Conservation (phyloP, 2,113 vertebrate genomes). For the Notarius lentiginosus region DNA sequence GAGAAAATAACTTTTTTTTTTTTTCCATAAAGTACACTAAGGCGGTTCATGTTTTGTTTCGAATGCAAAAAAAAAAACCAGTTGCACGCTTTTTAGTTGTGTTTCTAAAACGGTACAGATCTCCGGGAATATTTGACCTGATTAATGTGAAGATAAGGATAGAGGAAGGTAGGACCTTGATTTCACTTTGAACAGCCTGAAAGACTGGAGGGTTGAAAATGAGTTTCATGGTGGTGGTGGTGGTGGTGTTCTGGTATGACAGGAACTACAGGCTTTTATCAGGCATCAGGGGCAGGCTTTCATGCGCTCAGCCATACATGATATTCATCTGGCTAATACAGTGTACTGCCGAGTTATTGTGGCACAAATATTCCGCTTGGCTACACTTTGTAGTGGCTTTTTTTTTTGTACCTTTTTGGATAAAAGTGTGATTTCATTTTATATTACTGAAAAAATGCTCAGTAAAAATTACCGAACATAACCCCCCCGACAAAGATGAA, state of each 20-base stretch:
- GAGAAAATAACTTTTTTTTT: not conserved
- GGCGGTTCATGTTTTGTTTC: not conserved
- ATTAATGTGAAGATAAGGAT: not conserved
- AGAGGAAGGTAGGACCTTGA: not conserved
- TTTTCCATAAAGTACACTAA: not conserved
- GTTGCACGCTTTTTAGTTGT: not conserved
- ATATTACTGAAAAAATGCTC: not conserved
- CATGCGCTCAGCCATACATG: conserved; percentile 7
- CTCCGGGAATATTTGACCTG: not conserved
- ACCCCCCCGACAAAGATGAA: not conserved
- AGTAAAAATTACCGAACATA: not conserved
- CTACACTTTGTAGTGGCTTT: not conserved
- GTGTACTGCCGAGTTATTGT: not conserved
- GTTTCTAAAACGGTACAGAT: not conserved
- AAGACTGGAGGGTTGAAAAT: conserved; percentile 6
- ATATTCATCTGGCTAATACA: conserved; percentile 13
- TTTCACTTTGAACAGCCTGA: conserved; percentile 1
- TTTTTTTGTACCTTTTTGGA: not conserved
- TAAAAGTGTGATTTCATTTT: not conserved
- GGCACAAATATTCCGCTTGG: not conserved
- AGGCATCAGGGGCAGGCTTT: not conserved
- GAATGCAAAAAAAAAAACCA: not conserved
- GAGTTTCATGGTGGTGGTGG: not conserved
- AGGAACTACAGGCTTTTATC: conserved; percentile 15
- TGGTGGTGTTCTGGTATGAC: not conserved